Percentiles rank a stretch among this genome's conserved stretches.
Evolutionary conservation across 2,888 invertebrate genomes (phyloP).

Genomic region (Pollenia griseotomentosa): DNA sequence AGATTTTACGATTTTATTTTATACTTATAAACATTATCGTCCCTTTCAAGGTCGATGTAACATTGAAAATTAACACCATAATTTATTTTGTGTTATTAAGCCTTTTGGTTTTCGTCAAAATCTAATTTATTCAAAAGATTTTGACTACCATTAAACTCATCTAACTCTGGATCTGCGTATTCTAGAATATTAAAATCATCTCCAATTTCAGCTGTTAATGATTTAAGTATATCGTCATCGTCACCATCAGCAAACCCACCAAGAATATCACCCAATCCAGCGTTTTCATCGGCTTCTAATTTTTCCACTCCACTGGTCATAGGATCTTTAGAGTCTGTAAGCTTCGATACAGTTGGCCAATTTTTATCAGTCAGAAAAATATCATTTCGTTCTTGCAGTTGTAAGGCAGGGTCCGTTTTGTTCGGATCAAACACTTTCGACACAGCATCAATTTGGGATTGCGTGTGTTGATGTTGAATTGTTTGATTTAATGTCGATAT

Average conservation of each 20-base stretch:
- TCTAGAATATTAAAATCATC: conserved; percentile 97
- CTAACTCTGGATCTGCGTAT: conserved; percentile 97
- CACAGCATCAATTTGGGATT: conserved; percentile 44
- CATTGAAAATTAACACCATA: not conserved
- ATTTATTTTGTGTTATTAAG: conserved; percentile 45
- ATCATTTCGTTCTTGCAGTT: conserved; percentile 69
- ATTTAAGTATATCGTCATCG: conserved; percentile 92
- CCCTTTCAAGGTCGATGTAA: not conserved
- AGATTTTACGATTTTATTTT: not conserved
- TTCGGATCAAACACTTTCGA: conserved; percentile 56
- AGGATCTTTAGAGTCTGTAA: conserved; percentile 62
- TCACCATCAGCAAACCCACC: conserved; percentile 94
- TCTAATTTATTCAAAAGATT: conserved; percentile 94
- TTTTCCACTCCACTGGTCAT: conserved; percentile 85
- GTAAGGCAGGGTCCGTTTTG: conserved; percentile 58
- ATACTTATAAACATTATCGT: not conserved
- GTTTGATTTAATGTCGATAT: conserved; percentile 65
- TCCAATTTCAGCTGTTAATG: conserved; percentile 92
- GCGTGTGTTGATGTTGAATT: conserved; percentile 70
- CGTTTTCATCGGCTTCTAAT: conserved; percentile 88
- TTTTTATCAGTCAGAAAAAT: conserved; percentile 70
- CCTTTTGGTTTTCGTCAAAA: conserved; percentile 86
- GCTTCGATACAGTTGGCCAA: conserved; percentile 66
- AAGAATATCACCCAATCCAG: conserved; percentile 90
- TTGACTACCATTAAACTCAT: conserved; percentile 91